Conservation (phyloP, 2,888 invertebrate genomes). For the Blastobasis lacticolella region DNA sequence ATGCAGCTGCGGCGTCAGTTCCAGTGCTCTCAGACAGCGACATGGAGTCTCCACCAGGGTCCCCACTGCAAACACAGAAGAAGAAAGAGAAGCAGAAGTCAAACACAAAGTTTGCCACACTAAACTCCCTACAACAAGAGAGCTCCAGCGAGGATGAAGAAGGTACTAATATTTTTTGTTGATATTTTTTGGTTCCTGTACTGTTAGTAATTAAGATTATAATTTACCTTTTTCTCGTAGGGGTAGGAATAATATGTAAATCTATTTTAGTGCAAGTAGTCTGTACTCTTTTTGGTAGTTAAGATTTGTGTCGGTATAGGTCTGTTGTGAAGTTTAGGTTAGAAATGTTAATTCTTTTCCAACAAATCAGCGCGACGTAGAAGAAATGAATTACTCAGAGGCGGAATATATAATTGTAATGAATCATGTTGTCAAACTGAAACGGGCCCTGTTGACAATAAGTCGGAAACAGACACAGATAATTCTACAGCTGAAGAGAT, state of each 20-base stretch:
- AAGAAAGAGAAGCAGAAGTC: constrained; percentile 50
- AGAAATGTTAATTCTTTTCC: not conserved
- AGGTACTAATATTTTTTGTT: constrained; percentile 36
- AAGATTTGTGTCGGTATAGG: too few species aligned
- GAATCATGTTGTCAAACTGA: not conserved
- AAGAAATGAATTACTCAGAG: not conserved
- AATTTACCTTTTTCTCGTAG: too few species aligned
- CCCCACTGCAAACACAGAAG: constrained; percentile 40
- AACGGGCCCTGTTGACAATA: not conserved
- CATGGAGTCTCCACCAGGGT: constrained; percentile 54
- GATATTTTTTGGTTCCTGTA: not conserved
- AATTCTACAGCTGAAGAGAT: constrained; percentile 24
- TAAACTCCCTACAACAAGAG: constrained; percentile 70
- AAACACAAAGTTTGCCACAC: constrained; percentile 74
- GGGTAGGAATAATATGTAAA: too few species aligned
- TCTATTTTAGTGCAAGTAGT: too few species aligned
- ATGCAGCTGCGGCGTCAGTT: constrained; percentile 26
- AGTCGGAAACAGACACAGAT: constrained; percentile 1
- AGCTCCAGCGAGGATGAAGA: constrained; percentile 78
- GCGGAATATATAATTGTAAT: constrained; percentile 2
- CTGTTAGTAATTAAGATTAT: not conserved
- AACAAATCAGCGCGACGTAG: not conserved
- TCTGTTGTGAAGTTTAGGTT: too few species aligned
- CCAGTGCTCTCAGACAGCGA: constrained; percentile 54
- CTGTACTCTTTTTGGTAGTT: too few species aligned